Percentiles rank a stretch among this genome's conserved stretches.
Evolutionary conservation across 2,888 invertebrate genomes (phyloP).

Genomic region (Dusona sp.): DNA sequence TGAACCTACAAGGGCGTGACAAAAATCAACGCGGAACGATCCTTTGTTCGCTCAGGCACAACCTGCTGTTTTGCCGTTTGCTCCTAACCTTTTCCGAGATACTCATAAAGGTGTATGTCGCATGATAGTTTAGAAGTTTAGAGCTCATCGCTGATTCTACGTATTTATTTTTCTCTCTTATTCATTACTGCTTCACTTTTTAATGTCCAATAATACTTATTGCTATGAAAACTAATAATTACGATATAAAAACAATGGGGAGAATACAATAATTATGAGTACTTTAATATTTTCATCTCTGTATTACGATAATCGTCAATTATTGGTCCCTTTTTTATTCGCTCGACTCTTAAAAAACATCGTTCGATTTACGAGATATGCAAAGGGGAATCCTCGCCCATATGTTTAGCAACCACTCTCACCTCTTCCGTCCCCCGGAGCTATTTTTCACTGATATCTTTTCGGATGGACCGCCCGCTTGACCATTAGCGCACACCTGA

Average conservation of each 20-base stretch:
- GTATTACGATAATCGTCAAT: not conserved
- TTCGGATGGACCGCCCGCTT: slow-evolving; percentile 49
- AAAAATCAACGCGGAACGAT: slow-evolving; percentile 71
- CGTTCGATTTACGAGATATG: slow-evolving; percentile 70
- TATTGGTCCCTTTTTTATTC: not conserved
- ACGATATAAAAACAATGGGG: not conserved
- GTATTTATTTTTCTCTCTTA: slow-evolving; percentile 15
- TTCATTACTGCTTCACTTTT: not conserved
- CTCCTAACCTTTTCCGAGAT: slow-evolving; percentile 53
- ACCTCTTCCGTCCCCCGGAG: slow-evolving; percentile 70
- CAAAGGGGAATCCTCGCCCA: slow-evolving; percentile 37
- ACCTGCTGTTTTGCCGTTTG: slow-evolving; percentile 57
- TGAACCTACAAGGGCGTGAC: slow-evolving; percentile 69
- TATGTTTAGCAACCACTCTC: slow-evolving; percentile 74
- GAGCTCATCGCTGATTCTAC: slow-evolving; percentile 42
- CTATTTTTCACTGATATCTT: slow-evolving; percentile 69
- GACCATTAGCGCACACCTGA: slow-evolving; percentile 37
- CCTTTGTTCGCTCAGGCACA: slow-evolving; percentile 72
- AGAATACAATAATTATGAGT: not conserved
- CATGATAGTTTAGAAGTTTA: slow-evolving; percentile 33
- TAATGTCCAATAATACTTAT: not conserved
- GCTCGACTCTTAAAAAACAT: slow-evolving; percentile 70
- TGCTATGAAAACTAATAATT: not conserved
- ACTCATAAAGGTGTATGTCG: slow-evolving; percentile 42
- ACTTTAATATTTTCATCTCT: not conserved